phyloP scores from a whole-genome alignment of 2,888 invertebrate genomes.

The Mythimna loreyi region DNA sequence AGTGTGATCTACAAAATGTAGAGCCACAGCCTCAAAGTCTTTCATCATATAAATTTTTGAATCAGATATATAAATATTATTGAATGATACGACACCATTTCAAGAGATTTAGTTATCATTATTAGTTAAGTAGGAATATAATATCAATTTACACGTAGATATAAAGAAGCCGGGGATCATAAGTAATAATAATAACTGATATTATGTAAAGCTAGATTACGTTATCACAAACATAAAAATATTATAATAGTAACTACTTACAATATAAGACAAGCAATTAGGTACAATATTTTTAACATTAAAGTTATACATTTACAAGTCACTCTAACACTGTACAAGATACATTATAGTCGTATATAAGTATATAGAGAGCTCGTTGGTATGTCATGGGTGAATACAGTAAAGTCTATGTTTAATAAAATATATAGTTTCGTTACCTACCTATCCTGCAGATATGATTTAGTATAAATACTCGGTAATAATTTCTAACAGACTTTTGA shows the following conservation, averaged over 20 bases:
- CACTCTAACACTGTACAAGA: not conserved
- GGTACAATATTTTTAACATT: slow-evolving; percentile 1
- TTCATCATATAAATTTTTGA: not conserved
- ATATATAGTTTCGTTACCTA: slow-evolving; percentile 8
- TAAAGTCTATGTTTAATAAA: not conserved
- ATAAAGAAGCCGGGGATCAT: slow-evolving; percentile 3
- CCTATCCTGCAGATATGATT: slow-evolving; percentile 61
- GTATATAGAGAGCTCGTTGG: slow-evolving; percentile 31
- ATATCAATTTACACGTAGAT: slow-evolving; percentile 6
- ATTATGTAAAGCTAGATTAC: slow-evolving; percentile 18
- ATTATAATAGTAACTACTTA: slow-evolving; percentile 10
- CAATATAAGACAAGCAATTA: not conserved
- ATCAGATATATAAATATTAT: not conserved
- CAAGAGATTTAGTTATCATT: not conserved
- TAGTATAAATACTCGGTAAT: slow-evolving; percentile 72
- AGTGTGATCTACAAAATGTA: not conserved
- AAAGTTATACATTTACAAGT: not conserved
- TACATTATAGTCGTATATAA: not conserved
- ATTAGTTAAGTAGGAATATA: slow-evolving; percentile 8
- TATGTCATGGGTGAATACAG: slow-evolving; percentile 40
- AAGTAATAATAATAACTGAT: slow-evolving; percentile 15
- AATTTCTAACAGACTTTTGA: slow-evolving; percentile 84
- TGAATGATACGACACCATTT: not conserved
- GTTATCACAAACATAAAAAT: slow-evolving; percentile 45
- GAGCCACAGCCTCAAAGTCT: slow-evolving; percentile 13